These are phyloP conservation scores for Paramormyrops hopkinsi DNA, from an alignment of 2,797 vertebrate genomes.

Conservation along the genomic window DNA sequence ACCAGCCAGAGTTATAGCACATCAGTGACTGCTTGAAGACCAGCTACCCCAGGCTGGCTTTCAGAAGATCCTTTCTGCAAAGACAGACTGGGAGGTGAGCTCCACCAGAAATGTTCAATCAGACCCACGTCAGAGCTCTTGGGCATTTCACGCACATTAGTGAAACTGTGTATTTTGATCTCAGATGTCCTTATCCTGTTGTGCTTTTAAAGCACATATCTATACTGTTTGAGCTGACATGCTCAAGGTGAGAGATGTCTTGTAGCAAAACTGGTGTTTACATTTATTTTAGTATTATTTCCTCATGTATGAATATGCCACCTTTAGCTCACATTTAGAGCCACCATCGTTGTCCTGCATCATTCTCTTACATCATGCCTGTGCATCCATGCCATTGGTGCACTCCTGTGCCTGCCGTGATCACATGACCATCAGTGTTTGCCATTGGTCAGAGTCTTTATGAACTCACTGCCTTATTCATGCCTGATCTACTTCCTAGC, in stretches of 20 bases:
- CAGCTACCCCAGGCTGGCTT: neutral
- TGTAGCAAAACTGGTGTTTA: neutral
- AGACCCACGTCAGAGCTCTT: neutral
- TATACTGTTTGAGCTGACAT: neutral
- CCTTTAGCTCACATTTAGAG: neutral
- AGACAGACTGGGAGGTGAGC: neutral
- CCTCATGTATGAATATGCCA: neutral
- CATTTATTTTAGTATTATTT: neutral
- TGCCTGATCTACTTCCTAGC: neutral
- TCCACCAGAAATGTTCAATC: neutral
- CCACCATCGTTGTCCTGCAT: neutral
- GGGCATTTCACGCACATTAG: neutral
- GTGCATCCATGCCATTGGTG: neutral
- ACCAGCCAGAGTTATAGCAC: neutral
- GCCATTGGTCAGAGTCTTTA: neutral
- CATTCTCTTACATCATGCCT: neutral
- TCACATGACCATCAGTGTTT: neutral
- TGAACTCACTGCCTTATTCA: neutral
- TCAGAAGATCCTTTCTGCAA: neutral
- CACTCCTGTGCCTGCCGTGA: neutral
- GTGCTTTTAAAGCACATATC: neutral
- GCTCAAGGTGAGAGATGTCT: neutral
- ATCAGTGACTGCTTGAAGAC: neutral
- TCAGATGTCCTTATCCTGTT: neutral
- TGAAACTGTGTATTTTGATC: slow-evolving; percentile 4